A percentile compares a stretch with the other conserved stretches of the same genome.
phyloP scores from a whole-genome alignment of 2,888 invertebrate species.

The Loripinus fragilis region DNA sequence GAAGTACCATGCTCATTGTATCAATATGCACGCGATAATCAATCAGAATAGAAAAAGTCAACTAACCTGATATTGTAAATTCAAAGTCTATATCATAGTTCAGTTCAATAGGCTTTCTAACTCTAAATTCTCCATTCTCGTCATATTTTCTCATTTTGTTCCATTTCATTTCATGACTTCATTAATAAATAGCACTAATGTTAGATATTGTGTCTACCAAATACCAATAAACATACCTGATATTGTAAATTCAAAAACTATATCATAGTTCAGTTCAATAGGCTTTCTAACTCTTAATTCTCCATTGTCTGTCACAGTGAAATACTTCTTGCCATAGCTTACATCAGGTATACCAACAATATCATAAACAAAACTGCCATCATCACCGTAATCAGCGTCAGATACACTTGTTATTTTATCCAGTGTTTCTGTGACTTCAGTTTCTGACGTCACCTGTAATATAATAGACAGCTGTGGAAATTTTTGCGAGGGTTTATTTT shows the following conservation, averaged over 20 bases:
- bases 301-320: not conserved
- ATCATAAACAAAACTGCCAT: not conserved
- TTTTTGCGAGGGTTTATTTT: too few species aligned
- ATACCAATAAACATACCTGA: not conserved
- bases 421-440: not conserved
- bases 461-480: too few species aligned
- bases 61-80: constrained; percentile 4
- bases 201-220: too few species aligned
- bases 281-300: not conserved
- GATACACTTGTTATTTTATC: not conserved
- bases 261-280: not conserved
- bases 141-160: too few species aligned
- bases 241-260: not conserved
- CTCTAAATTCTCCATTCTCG: not conserved
- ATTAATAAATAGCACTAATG: too few species aligned
- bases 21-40: too few species aligned
- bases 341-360: not conserved
- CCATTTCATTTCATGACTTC: too few species aligned
- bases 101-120: not conserved
- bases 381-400: not conserved
- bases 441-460: not conserved
- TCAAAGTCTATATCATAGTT: not conserved
- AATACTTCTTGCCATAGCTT: not conserved
- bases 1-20: too few species aligned
- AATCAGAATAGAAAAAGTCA: too few species aligned